These are phyloP conservation scores for Perodicticus potto DNA, from an alignment of 2,797 vertebrate genomes.

Conservation along the genomic window DNA sequence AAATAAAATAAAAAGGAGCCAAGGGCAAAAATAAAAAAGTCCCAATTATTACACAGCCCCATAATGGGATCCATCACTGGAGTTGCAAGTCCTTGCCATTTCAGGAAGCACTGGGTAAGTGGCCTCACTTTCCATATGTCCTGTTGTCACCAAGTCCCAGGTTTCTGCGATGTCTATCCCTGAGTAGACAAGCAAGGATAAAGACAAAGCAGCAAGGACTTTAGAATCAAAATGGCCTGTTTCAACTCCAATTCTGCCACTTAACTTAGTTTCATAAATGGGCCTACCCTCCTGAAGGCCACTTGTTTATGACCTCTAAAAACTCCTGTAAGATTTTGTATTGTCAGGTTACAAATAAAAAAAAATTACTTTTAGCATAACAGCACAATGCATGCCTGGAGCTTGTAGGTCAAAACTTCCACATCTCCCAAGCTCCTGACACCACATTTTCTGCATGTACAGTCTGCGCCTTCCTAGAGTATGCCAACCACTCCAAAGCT, in stretches of 20 bases:
- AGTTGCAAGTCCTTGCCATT: background rate
- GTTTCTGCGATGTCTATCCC: too few relatives aligned
- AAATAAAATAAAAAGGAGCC: too few relatives aligned
- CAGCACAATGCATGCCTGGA: background rate
- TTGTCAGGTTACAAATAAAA: background rate
- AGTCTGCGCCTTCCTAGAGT: background rate
- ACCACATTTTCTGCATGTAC: fast-evolving
- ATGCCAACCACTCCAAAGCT: background rate
- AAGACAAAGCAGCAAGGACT: background rate
- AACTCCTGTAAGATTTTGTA: background rate
- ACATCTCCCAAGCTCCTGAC: fast-evolving
- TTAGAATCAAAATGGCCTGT: background rate
- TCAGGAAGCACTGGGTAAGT: background rate
- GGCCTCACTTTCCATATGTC: background rate
- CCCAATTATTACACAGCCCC: background rate
- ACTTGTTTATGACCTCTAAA: background rate
- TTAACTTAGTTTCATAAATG: background rate
- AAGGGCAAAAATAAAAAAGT: background rate
- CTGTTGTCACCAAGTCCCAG: background rate
- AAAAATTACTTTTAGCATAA: background rate
- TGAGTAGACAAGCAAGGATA: background rate
- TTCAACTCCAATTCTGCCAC: background rate
- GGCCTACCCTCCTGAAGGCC: background rate
- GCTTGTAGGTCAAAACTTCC: fast-evolving
- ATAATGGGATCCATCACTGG: background rate